Evolutionary conservation across 2,113 vertebrate species (phyloP).

Genomic region (Pseudolaguvia tuberculata): DNA sequence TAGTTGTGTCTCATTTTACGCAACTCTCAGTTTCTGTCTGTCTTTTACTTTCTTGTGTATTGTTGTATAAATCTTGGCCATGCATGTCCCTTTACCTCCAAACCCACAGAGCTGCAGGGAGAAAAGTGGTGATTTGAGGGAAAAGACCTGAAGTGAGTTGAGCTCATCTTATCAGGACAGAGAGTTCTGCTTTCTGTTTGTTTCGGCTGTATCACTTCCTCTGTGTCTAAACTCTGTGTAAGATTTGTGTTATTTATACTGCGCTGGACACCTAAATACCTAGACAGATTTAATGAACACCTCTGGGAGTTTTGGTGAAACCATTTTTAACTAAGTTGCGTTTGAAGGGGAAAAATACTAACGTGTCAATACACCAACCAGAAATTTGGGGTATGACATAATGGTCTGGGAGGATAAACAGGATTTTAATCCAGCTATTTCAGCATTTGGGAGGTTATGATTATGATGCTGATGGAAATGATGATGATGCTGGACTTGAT

Average conservation of each 20-base stretch:
- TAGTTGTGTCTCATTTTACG: background rate
- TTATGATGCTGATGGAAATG: background rate
- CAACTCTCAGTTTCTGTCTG: constrained; percentile 12
- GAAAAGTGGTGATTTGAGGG: background rate
- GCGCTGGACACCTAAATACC: background rate
- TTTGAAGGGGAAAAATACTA: background rate
- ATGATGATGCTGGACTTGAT: too few species aligned
- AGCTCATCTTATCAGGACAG: constrained; percentile 2
- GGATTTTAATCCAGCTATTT: background rate
- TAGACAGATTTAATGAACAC: background rate
- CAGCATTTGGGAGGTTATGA: background rate
- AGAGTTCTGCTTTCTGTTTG: background rate
- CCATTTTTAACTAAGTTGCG: background rate
- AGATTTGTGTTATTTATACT: constrained; percentile 1
- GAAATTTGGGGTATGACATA: background rate
- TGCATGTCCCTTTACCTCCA: background rate
- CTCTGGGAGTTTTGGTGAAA: constrained; percentile 25
- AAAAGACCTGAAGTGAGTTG: constrained; percentile 20
- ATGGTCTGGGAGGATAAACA: background rate
- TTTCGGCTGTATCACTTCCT: constrained; percentile 11
- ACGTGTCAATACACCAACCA: too few species aligned
- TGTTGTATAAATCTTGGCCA: background rate
- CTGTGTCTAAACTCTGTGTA: background rate
- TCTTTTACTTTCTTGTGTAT: constrained; percentile 12
- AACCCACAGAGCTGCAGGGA: background rate